A percentile compares a stretch with the other conserved stretches of the same genome.
Evolutionary conservation across 2,888 invertebrate genomes (phyloP).

Genomic region (Cantharis nigra): DNA sequence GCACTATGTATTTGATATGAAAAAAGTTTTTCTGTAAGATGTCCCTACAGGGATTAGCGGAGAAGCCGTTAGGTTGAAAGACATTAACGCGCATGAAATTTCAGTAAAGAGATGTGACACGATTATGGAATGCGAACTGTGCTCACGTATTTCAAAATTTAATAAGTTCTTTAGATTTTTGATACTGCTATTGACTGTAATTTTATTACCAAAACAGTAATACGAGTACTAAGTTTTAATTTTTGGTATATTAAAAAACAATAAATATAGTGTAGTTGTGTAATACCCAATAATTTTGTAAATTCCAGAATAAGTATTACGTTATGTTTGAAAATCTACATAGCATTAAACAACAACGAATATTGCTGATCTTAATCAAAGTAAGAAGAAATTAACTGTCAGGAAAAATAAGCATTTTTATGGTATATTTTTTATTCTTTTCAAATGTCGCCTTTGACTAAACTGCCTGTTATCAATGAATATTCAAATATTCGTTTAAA

Average conservation of each 20-base stretch:
- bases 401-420: neutral
- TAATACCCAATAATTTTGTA: too few relatives aligned
- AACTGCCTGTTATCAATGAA: neutral
- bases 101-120: neutral
- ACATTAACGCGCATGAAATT: neutral
- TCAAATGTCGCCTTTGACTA: neutral
- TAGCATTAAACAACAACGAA: too few relatives aligned
- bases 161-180: neutral
- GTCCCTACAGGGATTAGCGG: neutral
- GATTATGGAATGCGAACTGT: neutral
- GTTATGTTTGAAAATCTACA: too few relatives aligned
- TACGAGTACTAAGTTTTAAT: neutral
- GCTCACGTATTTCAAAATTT: neutral
- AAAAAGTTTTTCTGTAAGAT: neutral
- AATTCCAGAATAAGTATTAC: too few relatives aligned
- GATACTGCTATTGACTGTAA: neutral
- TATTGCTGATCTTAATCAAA: neutral
- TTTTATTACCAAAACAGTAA: neutral
- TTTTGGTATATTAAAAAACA: neutral
- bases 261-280: neutral
- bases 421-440: neutral
- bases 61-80: neutral
- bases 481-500: neutral
- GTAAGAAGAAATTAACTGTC: neutral
- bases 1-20: neutral